phyloP scores from a whole-genome alignment of 1,140 invertebrate genomes.

The Trichomalopsis sarcophagae region DNA sequence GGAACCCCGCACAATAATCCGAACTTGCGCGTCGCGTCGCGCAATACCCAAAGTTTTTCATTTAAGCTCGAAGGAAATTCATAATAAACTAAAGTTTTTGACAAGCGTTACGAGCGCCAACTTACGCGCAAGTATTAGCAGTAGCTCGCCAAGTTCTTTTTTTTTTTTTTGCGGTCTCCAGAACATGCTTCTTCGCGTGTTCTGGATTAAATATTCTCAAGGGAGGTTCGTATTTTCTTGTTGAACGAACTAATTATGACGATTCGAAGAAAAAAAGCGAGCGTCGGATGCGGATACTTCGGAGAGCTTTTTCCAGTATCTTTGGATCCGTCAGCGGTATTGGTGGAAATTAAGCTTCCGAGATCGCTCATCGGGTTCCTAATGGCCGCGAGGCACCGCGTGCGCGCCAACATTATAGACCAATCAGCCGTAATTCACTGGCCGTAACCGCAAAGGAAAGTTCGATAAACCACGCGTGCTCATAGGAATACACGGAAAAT shows the following conservation, averaged over 20 bases:
- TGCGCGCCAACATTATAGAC: background rate
- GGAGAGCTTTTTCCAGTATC: no score
- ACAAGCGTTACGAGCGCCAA: background rate
- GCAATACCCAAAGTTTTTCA: background rate
- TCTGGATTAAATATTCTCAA: background rate
- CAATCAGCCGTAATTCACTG: background rate
- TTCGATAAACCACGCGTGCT: background rate
- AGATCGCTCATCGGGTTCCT: no score
- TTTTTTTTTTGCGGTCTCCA: background rate
- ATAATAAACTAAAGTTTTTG: slow-evolving; percentile 23
- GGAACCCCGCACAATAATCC: background rate
- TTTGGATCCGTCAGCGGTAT: no score
- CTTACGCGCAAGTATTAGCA: background rate
- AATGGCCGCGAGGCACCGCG: no score
- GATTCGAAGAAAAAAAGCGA: no score
- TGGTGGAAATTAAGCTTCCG: no score
- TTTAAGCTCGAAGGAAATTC: background rate
- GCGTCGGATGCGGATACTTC: no score
- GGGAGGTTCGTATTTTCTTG: background rate
- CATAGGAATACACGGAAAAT: background rate
- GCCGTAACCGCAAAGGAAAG: background rate
- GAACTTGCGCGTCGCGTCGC: background rate
- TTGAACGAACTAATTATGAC: background rate
- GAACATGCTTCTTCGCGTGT: background rate
- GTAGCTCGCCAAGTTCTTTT: background rate